Conservation (phyloP, 2,113 vertebrate genomes). For the Caloenas nicobarica region DNA sequence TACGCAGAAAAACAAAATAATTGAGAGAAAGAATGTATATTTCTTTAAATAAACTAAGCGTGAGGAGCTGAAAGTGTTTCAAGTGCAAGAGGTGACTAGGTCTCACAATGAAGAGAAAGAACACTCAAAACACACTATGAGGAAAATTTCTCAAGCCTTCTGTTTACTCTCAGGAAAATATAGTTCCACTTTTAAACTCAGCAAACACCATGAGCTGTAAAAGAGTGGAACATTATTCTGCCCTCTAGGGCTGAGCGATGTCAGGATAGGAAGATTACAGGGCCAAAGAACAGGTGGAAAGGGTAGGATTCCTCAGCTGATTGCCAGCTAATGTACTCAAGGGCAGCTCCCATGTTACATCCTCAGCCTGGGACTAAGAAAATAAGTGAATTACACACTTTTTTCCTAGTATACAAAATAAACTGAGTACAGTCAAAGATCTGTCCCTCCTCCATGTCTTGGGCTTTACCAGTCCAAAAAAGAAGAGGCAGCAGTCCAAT, state of each 20-base stretch:
- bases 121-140: neutral
- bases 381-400: neutral
- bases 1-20: neutral
- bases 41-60: neutral
- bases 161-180: neutral
- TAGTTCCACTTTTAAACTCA: neutral
- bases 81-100: neutral
- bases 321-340: neutral
- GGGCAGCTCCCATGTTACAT: neutral
- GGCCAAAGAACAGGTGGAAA: neutral
- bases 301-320: neutral
- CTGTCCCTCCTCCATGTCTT: fast-evolving
- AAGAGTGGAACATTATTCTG: neutral
- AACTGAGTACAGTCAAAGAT: neutral
- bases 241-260: neutral
- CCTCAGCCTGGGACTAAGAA: neutral
- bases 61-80: neutral
- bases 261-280: neutral
- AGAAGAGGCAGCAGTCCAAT: fast-evolving
- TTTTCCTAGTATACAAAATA: neutral
- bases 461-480: neutral
- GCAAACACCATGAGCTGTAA: neutral
- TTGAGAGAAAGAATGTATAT: neutral
- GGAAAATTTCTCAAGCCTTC: neutral
- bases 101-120: neutral